Conservation (phyloP, 2,113 vertebrate genomes). For the Narcine bancroftii region DNA sequence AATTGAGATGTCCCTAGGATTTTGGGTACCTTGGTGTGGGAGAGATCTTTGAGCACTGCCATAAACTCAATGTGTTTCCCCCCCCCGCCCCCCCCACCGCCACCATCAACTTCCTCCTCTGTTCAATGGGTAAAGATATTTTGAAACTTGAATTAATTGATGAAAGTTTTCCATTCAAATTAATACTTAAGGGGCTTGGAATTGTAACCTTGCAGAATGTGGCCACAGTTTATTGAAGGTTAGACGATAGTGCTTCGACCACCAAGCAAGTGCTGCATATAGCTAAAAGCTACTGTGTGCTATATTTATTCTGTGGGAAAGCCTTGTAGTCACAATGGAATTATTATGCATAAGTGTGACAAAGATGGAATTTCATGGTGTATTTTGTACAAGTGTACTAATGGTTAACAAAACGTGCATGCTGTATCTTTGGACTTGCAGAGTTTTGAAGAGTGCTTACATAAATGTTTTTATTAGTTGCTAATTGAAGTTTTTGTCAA, state of each 20-base stretch:
- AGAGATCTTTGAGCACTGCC: neutral
- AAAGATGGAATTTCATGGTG: neutral
- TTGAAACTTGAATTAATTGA: neutral
- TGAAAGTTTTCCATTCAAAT: neutral
- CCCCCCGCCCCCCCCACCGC: neutral
- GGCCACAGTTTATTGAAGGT: neutral
- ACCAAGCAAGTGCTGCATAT: neutral
- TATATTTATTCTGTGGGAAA: neutral
- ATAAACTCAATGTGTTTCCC: neutral
- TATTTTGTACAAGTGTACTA: neutral
- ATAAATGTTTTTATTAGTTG: neutral
- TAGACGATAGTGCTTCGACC: neutral
- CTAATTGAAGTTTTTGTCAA: neutral
- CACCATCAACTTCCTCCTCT: neutral
- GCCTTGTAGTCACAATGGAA: neutral
- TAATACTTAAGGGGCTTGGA: too few species aligned
- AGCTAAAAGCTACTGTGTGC: neutral
- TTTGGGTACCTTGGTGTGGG: neutral
- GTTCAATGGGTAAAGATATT: neutral
- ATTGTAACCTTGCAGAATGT: neutral
- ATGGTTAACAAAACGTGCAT: neutral
- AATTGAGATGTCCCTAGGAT: neutral
- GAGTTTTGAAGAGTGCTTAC: too few species aligned
- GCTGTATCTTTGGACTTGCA: neutral
- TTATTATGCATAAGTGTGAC: neutral